phyloP scores from a whole-genome alignment of 2,888 invertebrate species.

The Cloeon dipterum region DNA sequence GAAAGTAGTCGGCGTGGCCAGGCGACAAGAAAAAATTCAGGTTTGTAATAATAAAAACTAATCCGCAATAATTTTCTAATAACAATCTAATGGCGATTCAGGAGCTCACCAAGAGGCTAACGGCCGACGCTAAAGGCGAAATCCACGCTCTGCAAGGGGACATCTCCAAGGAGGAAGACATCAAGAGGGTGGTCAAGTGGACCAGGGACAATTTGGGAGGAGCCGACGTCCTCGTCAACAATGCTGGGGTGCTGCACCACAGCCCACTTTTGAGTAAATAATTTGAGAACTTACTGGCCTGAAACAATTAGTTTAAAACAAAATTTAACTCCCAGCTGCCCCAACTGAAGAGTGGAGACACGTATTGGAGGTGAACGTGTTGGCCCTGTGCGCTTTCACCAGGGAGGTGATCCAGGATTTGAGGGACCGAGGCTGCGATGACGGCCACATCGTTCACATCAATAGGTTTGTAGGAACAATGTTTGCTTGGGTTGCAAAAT shows the following conservation, averaged over 20 bases:
- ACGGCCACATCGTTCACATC: neutral
- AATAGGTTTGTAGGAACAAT: too few species aligned
- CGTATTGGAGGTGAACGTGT: neutral
- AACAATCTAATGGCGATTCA: too few species aligned
- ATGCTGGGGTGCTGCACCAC: neutral
- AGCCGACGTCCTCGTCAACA: neutral
- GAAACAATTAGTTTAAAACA: too few species aligned
- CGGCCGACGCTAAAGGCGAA: too few species aligned
- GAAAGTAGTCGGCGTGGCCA: neutral
- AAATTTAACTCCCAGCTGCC: too few species aligned
- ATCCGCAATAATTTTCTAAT: too few species aligned
- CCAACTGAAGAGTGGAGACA: neutral
- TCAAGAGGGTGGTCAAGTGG: neutral
- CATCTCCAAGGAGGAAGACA: neutral
- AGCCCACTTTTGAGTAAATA: neutral
- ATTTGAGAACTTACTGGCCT: neutral
- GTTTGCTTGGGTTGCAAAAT: too few species aligned
- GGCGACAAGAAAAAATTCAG: neutral
- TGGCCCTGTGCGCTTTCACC: neutral
- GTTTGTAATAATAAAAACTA: too few species aligned
- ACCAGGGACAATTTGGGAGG: neutral
- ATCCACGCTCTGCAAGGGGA: neutral
- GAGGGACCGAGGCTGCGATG: neutral
- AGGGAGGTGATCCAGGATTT: neutral
- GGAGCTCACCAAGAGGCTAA: too few species aligned